Percentiles rank a stretch among this genome's conserved stretches.
Conservation (phyloP, 2,113 vertebrate species). For the Pedionomus torquatus region DNA sequence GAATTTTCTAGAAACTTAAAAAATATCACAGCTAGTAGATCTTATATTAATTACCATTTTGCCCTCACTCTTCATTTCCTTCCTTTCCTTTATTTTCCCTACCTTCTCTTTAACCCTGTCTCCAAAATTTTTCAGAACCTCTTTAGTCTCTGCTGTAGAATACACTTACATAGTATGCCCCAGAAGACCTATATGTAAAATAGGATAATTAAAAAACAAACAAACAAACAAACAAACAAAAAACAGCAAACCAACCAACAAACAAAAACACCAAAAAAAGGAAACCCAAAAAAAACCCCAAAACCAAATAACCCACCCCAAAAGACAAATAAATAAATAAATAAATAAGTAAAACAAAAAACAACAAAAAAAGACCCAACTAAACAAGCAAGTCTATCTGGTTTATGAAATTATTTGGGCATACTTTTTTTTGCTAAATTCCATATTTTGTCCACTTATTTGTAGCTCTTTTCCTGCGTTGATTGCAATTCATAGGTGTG, state of each 20-base stretch:
- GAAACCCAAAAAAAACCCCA: too few relatives aligned
- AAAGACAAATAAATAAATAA: too few relatives aligned
- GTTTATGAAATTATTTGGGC: neutral
- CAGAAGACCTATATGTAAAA: neutral
- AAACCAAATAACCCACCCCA: too few relatives aligned
- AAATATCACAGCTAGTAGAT: neutral
- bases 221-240: too few relatives aligned
- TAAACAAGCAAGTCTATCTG: neutral
- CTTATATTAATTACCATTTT: neutral
- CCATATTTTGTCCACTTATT: neutral
- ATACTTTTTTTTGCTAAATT: neutral
- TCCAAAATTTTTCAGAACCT: neutral
- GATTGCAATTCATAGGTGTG: conserved; percentile 33
- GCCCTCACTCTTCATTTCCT: neutral
- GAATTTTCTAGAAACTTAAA: neutral
- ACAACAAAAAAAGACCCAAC: too few relatives aligned
- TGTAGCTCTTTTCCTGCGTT: neutral
- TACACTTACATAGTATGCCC: neutral
- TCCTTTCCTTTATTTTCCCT: neutral
- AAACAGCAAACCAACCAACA: too few relatives aligned
- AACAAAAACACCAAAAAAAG: too few relatives aligned
- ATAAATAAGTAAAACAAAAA: too few relatives aligned
- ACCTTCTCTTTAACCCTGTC: neutral
- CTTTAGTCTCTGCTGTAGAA: neutral
- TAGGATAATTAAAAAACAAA: neutral